These are phyloP conservation scores for Eclectus roratus DNA, from an alignment of 2,113 vertebrate genomes.

Conservation along the genomic window DNA sequence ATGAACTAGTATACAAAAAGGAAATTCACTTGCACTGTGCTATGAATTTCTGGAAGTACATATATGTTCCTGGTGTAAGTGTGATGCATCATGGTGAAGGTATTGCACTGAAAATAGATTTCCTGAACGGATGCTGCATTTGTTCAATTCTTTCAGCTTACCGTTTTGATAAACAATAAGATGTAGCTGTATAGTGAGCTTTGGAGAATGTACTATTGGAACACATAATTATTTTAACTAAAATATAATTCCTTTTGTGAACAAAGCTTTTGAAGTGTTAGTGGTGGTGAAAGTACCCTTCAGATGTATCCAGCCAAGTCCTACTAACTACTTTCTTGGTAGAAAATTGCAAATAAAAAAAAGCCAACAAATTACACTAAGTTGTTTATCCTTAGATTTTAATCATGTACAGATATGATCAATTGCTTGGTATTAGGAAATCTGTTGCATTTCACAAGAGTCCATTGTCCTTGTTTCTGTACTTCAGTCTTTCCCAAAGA, in stretches of 20 bases:
- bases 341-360: background rate
- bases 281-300: background rate
- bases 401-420: background rate
- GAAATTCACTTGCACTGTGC: slow-evolving; percentile 47
- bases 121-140: slow-evolving; percentile 41
- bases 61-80: background rate
- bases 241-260: background rate
- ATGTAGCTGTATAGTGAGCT: background rate
- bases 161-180: slow-evolving; percentile 13
- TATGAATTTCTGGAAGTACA: slow-evolving; percentile 67
- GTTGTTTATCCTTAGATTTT: background rate
- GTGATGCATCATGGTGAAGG: slow-evolving; percentile 43
- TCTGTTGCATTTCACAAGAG: background rate
- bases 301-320: background rate
- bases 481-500: background rate
- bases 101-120: slow-evolving; percentile 55
- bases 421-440: background rate
- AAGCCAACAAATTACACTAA: background rate
- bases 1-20: slow-evolving; percentile 21
- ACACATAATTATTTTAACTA: background rate
- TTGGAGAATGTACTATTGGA: background rate
- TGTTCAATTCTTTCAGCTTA: slow-evolving; percentile 38
- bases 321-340: background rate
- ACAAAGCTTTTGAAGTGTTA: background rate
- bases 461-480: background rate